Evolutionary conservation across 2,888 invertebrate genomes (phyloP).

Genomic region (Entomobrya multifasciata): DNA sequence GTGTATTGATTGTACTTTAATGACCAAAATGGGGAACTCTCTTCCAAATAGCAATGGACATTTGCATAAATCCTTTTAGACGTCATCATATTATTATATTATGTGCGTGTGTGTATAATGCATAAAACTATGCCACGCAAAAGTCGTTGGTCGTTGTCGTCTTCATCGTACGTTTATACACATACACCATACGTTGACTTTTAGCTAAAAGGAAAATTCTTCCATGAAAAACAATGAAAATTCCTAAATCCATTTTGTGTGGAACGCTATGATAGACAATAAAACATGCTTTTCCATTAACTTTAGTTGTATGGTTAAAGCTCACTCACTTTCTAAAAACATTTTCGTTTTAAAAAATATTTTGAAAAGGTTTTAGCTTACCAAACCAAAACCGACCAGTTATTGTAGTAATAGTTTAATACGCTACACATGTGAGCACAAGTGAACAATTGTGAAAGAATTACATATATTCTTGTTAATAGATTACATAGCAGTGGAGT

Average conservation of each 20-base stretch:
- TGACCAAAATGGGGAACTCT: slow-evolving; percentile 67
- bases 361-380: slow-evolving; percentile 46
- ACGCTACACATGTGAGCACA: slow-evolving; percentile 4
- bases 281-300: slow-evolving; percentile 70
- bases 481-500: neutral
- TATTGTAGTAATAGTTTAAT: neutral
- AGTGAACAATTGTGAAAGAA: slow-evolving; percentile 36
- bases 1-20: slow-evolving; percentile 73
- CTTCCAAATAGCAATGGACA: slow-evolving; percentile 58
- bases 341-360: slow-evolving; percentile 37
- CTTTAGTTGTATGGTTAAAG: slow-evolving; percentile 28
- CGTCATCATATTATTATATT: slow-evolving; percentile 59
- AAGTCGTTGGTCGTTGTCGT: neutral
- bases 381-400: slow-evolving; percentile 19
- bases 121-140: no score
- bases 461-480: slow-evolving; percentile 49
- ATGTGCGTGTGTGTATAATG: slow-evolving; percentile 5
- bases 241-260: slow-evolving; percentile 60
- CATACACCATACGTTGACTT: slow-evolving; percentile 15
- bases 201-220: slow-evolving; percentile 55
- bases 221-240: slow-evolving; percentile 67
- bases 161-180: no score
- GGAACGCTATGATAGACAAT: slow-evolving; percentile 56
- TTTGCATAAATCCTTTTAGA: slow-evolving; percentile 70
- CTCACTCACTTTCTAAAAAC: slow-evolving; percentile 42